These are phyloP conservation scores for Scytalopus superciliaris DNA, from an alignment of 2,113 vertebrate species.

Conservation along the genomic window DNA sequence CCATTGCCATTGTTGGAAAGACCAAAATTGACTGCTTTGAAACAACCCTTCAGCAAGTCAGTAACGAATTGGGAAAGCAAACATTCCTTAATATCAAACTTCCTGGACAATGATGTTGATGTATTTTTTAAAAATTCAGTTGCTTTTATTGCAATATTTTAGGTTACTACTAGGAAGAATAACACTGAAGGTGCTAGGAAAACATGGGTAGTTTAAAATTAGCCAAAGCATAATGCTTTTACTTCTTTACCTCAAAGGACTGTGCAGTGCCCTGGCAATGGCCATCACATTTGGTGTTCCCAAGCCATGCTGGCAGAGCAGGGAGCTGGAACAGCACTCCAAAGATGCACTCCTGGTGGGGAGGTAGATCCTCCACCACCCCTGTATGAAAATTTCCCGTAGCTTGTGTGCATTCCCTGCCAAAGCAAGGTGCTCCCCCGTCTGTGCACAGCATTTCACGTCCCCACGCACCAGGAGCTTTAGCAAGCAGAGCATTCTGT, in stretches of 20 bases:
- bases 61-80: neutral
- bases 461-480: neutral
- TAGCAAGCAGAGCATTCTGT: neutral
- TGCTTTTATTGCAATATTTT: neutral
- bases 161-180: neutral
- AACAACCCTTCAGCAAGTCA: neutral
- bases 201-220: neutral
- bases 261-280: neutral
- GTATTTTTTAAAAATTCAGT: neutral
- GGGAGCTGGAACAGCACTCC: neutral
- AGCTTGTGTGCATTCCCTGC: neutral
- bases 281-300: neutral
- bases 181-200: neutral
- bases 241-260: neutral
- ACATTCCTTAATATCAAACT: neutral
- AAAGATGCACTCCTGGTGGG: neutral
- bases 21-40: neutral
- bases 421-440: neutral
- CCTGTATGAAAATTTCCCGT: neutral
- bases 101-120: neutral
- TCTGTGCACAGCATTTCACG: neutral
- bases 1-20: neutral
- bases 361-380: neutral
- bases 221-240: neutral
- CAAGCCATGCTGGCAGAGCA: neutral